phyloP scores from a whole-genome alignment of 2,888 invertebrate species.

The Tridacna gigas region DNA sequence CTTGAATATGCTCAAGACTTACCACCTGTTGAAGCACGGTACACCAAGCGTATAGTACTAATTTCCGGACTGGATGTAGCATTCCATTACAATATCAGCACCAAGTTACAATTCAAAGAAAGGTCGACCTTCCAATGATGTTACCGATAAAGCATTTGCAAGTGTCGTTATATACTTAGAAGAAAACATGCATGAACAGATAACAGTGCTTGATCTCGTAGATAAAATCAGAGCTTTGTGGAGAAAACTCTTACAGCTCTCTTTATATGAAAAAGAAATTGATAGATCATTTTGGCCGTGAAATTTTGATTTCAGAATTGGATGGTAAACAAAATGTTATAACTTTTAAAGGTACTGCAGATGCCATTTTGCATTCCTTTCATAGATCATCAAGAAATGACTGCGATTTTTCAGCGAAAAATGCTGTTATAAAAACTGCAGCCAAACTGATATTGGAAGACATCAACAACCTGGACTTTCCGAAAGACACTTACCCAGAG shows the following conservation, averaged over 20 bases:
- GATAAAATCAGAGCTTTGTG: slow-evolving; percentile 37
- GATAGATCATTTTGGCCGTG: slow-evolving; percentile 30
- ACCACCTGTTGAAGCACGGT: slow-evolving; percentile 19
- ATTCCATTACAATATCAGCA: slow-evolving; percentile 22
- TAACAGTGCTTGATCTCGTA: too few relatives aligned
- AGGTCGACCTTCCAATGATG: slow-evolving; percentile 14
- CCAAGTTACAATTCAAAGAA: too few relatives aligned
- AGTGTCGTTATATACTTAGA: not conserved
- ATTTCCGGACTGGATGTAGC: slow-evolving; percentile 20
- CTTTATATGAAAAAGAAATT: slow-evolving; percentile 43
- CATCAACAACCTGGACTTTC: not conserved
- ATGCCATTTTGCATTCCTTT: slow-evolving; percentile 39
- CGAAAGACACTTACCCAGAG: slow-evolving; percentile 20
- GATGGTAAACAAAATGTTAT: slow-evolving; percentile 37
- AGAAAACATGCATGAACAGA: not conserved
- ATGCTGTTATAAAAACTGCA: slow-evolving; percentile 16
- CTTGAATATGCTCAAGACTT: not conserved
- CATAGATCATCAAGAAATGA: not conserved
- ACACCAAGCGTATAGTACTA: slow-evolving; percentile 20
- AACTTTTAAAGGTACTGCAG: slow-evolving; percentile 38
- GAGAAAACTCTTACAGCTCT: slow-evolving; percentile 33
- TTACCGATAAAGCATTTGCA: slow-evolving; percentile 24
- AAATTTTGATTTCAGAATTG: slow-evolving; percentile 33
- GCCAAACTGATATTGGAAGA: too few relatives aligned
- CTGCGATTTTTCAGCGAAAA: slow-evolving; percentile 38